A percentile compares a stretch with the other conserved stretches of the same genome.
Evolutionary conservation across 2,888 invertebrate genomes (phyloP).

Genomic region (Protonemura montana): DNA sequence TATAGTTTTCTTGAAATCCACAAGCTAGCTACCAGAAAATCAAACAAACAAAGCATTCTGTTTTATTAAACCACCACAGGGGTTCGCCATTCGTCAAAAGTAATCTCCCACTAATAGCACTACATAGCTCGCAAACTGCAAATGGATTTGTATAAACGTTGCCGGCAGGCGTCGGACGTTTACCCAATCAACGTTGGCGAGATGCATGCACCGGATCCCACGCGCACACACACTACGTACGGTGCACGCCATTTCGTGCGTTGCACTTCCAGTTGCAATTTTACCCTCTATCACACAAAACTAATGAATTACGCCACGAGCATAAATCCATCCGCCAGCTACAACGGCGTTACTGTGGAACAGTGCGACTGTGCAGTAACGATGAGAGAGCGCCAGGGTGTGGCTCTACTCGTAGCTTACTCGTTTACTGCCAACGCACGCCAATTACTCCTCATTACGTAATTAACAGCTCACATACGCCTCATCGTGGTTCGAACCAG

Average conservation of each 20-base stretch:
- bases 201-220: neutral
- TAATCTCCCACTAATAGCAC: neutral
- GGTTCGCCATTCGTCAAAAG: neutral
- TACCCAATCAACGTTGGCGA: neutral
- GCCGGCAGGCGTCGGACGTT: neutral
- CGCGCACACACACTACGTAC: neutral
- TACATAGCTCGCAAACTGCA: neutral
- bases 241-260: neutral
- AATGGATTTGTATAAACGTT: neutral
- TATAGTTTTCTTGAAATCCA: too few relatives aligned
- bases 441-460: constrained; percentile 30
- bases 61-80: neutral
- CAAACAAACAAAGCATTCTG: neutral
- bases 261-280: neutral
- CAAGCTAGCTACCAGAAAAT: neutral
- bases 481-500: constrained; percentile 8
- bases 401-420: neutral
- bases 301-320: neutral
- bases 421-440: neutral
- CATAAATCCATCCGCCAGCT: neutral
- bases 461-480: constrained; percentile 30
- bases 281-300: neutral
- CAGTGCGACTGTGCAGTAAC: neutral
- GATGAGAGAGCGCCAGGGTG: neutral
- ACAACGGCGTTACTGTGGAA: neutral